Evolutionary conservation across 2,888 invertebrate genomes (phyloP), one percentile per base, ranked within the genome.

Genomic region (Drosophila niveifrons): DNA sequence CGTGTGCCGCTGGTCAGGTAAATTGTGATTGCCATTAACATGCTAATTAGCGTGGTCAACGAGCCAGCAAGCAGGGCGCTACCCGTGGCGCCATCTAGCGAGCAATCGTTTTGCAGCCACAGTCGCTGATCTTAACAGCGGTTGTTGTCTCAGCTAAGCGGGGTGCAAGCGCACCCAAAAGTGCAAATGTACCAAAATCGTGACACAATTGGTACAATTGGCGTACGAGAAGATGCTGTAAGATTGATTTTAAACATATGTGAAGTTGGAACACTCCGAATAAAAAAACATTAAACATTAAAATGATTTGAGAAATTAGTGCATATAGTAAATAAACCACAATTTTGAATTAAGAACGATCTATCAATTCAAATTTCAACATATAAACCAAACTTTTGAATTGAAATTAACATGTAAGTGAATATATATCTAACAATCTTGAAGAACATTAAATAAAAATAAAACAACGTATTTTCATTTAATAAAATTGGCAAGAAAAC

Each of bases 71-170:
- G 11, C 29, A n/a, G 0, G 34, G 7, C n/a, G 41, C 8, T 0
- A 52, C 53, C 0, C 1, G 75, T 70, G 70, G 76, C 76, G 80
- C 76, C 76, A 77, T 70, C 76, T 77, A 56, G 39, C 15, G 76
- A 1, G n/a, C 31, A n/a, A 23, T 39, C 8, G 2, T 2, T 10
- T 18, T 2, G 8, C 3, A 7, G 18, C 44, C 18, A 2, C 6
- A 9, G 0, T 17, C 6, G 17, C 7, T 64, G 81, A 73, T 77
- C 73, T 65, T 3, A 1, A 7, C 8, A 6, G 0, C 1, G 81
- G 56, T 56, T 46, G 34, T 3, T 36, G 56, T 58, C 23, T 47
- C 8, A 15, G 2, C 57, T 8, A 39, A 47, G 29, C 1, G 36
- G 62, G 29, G 53, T n/a, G 53, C 29, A 36, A 46, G 2, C 10